Evolutionary conservation across 2,888 invertebrate species (phyloP), one percentile per base, ranked within the genome.

Genomic region (Gonocerus acuteangulatus): DNA sequence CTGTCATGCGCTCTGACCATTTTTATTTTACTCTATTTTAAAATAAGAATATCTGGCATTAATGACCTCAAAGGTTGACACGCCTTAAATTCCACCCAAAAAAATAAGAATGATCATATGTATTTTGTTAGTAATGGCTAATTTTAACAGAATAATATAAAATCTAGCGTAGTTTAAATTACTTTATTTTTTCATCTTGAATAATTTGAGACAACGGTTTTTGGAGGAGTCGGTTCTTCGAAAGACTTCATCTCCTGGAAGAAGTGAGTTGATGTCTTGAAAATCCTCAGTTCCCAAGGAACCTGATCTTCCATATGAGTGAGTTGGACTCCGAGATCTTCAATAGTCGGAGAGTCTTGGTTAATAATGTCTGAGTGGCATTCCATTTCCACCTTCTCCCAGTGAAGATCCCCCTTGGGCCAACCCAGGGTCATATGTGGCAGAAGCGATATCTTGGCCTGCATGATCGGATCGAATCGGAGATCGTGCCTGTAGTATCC

Each of bases 301-400:
- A 83, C 84, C 73, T 86, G 85, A 65, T 86, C 80, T 74, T 93
- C 93, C 79, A 95, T 81, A 1, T 76, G 72, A 0, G 85, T 87
- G 60, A 89, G 78, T 32, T 76, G 77, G 1, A 96, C 83, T 15
- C 93, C 95, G 65, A 96, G 81, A 77, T 95, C 95, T 74, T 90
- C 89, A 57, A 95, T 75, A 0, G 88, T 89, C 1, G 89, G 91
- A 21, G 88, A 71, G 36, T 79, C 80, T 3, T 73, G 72, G 2
- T 79, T 69, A 0, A 87, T 77, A 6, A 74, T 74, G 72, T 95
- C 95, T 1, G 85, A 83, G 4, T 86, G 79, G 67, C 62, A 58
- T 77, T 87, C 87, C 75, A 80, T 80, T 77, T 95, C 94, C 45
- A 95, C 72, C 62, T 83, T 82, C 71, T 94, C 92, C 82, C 86